Base-by-base conservation (phyloP, 2,888 invertebrate genomes). In the Strigamia maritima region DNA sequence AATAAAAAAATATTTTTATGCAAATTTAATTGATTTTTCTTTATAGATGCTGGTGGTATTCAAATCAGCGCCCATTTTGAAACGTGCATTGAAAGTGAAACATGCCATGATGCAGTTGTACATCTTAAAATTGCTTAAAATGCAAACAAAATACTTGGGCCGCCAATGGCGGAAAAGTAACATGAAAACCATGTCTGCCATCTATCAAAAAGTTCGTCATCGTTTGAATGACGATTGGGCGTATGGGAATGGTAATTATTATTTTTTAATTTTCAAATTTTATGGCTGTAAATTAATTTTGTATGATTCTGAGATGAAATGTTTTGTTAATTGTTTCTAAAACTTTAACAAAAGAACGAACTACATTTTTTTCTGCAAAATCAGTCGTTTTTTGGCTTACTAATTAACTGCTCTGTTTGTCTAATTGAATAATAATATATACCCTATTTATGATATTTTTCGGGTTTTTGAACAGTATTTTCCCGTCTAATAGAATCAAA, bases 181-280 rank as follows among this genome's bases (percentile, higher is more conserved):
- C 86, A 99, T 99, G 98, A 98, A 98, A 87, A 97, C 97, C 0
- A 96, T 99, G 88, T 98, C 98, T 85, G 97, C 98, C 80, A 99
- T 99, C 85, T 99, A 99, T 86, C 93, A 96, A 80, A 98, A 98
- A 89, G 89, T 95, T 2, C 90, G 97, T 35, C 97, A 98, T 88
- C 90, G 98, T 79, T 89, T 99, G 70, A 98, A 98, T 84, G 99
- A 99, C 86, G 99, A 99, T 86, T 99, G 99, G 99, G 99, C 99
- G 2, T 99, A 94, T 88, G 98, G 98, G 79, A 99, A 99, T 88
- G 94, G 91, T 91, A 86, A 85, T 84, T 81, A 28, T 54, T 44
- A 31, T 75, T 19, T 75, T 60, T 60, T 22, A 8, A 60, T 22
- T 22, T 19, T 24, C 24, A 24, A 60, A 8, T 60, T 19, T 22